A percentile compares a stretch with the other conserved stretches of the same genome.
Conservation (phyloP, 2,888 invertebrate species). For the Loripinus fragilis region DNA sequence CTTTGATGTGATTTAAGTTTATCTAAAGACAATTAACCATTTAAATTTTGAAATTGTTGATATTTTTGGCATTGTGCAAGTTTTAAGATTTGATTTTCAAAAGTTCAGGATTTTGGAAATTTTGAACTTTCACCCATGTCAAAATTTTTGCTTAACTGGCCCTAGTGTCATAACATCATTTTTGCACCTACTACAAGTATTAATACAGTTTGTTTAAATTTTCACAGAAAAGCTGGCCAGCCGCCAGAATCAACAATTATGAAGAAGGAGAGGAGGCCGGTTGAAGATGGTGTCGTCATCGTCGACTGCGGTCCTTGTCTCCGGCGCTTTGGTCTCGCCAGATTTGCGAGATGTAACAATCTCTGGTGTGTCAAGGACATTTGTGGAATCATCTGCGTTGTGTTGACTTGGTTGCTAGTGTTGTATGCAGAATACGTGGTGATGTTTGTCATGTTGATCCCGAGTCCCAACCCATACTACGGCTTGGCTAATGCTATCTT, state of each 20-base stretch:
- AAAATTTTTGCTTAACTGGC: too few relatives aligned
- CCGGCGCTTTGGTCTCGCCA: constrained; percentile 69
- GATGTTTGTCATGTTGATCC: constrained; percentile 90
- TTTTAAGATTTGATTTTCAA: too few relatives aligned
- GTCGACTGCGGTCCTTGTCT: constrained; percentile 78
- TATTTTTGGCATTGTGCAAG: too few relatives aligned
- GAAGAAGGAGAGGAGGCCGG: constrained; percentile 55
- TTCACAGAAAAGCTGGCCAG: constrained; percentile 29
- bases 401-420: constrained; percentile 91
- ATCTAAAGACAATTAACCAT: too few relatives aligned
- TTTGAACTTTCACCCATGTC: too few relatives aligned
- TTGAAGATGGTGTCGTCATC: constrained; percentile 75
- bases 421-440: constrained; percentile 95
- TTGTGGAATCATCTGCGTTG: constrained; percentile 92
- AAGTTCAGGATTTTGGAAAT: too few relatives aligned
- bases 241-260: constrained; percentile 36
- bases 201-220: too few relatives aligned
- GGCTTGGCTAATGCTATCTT: constrained; percentile 88
- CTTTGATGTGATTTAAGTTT: too few relatives aligned
- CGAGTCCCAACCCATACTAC: constrained; percentile 88
- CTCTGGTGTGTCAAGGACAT: constrained; percentile 91
- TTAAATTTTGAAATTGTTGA: too few relatives aligned
- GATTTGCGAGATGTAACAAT: constrained; percentile 52
- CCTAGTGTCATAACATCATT: too few relatives aligned
- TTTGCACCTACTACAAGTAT: too few relatives aligned